Evolutionary conservation across 2,797 vertebrate species (phyloP).

Genomic region (Enteromius argenteus): DNA sequence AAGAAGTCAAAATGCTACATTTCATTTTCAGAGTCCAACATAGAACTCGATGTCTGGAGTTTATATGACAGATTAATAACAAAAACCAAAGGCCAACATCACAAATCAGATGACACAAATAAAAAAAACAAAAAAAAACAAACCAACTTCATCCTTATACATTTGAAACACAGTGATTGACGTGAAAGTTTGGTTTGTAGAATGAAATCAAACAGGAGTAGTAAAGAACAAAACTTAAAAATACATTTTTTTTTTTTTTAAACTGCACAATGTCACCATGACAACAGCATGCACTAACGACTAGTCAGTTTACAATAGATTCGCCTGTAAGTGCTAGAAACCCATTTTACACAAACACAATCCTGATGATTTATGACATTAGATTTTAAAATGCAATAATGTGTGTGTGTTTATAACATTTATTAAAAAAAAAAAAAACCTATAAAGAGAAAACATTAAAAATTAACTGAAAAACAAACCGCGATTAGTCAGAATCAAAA

Average conservation of each 20-base stretch:
- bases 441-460: not conserved
- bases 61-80: not conserved
- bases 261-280: conserved; percentile 21
- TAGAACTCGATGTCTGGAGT: not conserved
- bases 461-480: not conserved
- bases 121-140: not conserved
- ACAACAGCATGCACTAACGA: conserved; percentile 35
- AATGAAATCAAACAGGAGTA: not conserved
- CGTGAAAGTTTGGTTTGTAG: not conserved
- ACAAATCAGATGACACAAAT: not conserved
- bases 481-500: not conserved
- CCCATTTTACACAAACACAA: not conserved
- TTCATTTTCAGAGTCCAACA: not conserved
- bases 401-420: not conserved
- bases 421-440: not conserved
- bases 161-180: not conserved
- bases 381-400: conserved; percentile 31
- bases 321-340: not conserved
- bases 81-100: not conserved
- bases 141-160: not conserved
- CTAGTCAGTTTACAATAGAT: not conserved
- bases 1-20: not conserved
- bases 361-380: not conserved
- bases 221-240: conserved; percentile 14
- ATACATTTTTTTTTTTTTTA: too few species aligned